Evolutionary conservation across 2,113 vertebrate species (phyloP).

Genomic region (Myrmophylax atrothorax): DNA sequence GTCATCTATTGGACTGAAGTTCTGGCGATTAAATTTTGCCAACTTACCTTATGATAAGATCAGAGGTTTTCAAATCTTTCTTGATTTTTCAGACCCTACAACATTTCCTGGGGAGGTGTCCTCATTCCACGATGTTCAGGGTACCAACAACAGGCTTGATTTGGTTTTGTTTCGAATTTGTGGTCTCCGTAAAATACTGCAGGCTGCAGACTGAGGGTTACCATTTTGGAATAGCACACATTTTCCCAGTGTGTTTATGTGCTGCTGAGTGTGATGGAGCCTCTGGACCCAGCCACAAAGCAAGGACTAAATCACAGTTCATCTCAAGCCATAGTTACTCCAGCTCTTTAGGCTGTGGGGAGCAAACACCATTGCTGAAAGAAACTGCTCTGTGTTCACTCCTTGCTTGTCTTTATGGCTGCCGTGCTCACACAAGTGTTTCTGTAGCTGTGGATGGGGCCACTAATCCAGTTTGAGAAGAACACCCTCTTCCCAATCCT

Average conservation of each 20-base stretch:
- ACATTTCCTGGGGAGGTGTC: not conserved
- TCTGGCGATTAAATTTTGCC: not conserved
- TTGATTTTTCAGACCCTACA: not conserved
- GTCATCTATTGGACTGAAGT: not conserved
- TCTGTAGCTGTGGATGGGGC: not conserved
- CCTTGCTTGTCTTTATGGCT: not conserved
- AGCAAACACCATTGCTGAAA: not conserved
- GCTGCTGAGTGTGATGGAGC: not conserved
- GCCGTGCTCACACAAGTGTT: not conserved
- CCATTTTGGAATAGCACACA: not conserved
- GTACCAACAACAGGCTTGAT: not conserved
- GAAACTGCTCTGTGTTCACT: not conserved
- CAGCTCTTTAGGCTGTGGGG: not conserved
- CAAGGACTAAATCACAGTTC: not conserved
- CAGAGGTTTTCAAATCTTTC: not conserved
- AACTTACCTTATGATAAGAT: not conserved
- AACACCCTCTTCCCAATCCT: not conserved
- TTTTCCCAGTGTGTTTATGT: not conserved
- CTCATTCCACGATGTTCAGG: not conserved
- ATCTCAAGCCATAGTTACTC: not conserved
- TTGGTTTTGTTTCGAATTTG: not conserved
- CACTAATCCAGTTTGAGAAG: not conserved
- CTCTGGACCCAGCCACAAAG: not conserved
- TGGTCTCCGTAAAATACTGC: rapidly evolving
- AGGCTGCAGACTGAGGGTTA: not conserved